These are phyloP conservation scores for Brachypteracias leptosomus DNA, from an alignment of 2,113 vertebrate species.

Conservation along the genomic window DNA sequence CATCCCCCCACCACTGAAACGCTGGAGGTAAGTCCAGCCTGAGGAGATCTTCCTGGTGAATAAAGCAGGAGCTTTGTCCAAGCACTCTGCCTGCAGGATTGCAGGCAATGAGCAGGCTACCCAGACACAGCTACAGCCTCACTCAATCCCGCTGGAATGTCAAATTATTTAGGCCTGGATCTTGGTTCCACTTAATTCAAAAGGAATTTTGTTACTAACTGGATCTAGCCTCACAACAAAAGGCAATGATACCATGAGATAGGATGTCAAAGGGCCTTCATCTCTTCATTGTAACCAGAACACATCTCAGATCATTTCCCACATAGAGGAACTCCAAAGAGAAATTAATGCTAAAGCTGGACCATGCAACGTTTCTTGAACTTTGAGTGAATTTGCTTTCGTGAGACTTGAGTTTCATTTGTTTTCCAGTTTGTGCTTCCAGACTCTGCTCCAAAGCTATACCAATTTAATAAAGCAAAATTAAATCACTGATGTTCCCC, in stretches of 20 bases:
- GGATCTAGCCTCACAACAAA: not conserved
- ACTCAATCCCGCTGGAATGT: not conserved
- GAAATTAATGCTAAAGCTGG: not conserved
- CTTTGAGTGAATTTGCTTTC: not conserved
- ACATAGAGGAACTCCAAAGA: not conserved
- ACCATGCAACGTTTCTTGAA: not conserved
- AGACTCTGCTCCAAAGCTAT: not conserved
- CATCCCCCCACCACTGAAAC: not conserved
- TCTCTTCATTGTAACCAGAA: not conserved
- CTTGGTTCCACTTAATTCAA: not conserved
- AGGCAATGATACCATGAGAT: not conserved
- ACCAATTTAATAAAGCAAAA: not conserved
- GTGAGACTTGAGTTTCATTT: not conserved
- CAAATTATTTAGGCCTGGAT: not conserved
- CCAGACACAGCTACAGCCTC: not conserved
- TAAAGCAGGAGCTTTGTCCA: not conserved
- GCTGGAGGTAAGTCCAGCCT: not conserved
- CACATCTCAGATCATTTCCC: not conserved
- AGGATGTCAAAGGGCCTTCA: not conserved
- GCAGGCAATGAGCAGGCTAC: not conserved
- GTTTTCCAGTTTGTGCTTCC: not conserved
- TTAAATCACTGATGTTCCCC: not conserved
- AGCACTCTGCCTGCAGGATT: not conserved
- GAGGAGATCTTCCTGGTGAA: not conserved
- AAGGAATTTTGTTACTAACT: not conserved